Evolutionary conservation across 2,797 vertebrate genomes (phyloP).

Genomic region (Urophycis tenuis): DNA sequence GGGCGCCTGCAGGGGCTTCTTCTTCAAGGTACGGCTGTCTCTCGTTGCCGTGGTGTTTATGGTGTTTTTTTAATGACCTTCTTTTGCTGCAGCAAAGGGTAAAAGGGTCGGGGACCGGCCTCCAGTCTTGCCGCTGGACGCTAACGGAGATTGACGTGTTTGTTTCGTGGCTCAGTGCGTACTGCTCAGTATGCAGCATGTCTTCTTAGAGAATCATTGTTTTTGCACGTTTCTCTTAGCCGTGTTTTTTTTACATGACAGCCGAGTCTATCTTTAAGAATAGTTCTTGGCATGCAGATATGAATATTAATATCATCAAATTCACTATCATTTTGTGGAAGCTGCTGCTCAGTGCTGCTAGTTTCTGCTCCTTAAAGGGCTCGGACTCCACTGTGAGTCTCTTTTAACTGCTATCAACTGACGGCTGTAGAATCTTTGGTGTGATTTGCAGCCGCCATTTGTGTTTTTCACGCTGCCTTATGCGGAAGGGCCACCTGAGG

Average conservation of each 20-base stretch:
- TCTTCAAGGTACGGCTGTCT: conserved; percentile 83
- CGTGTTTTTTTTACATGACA: neutral
- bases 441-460: conserved; percentile 1
- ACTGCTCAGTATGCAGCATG: neutral
- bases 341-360: neutral
- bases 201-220: neutral
- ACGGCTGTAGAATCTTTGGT: neutral
- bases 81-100: neutral
- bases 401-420: neutral
- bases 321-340: neutral
- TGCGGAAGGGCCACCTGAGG: conserved; percentile 27
- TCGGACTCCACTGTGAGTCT: neutral
- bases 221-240: neutral
- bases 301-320: neutral
- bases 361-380: neutral
- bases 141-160: neutral
- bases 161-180: neutral
- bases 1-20: conserved; percentile 91
- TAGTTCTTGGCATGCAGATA: conserved; percentile 2
- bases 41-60: neutral
- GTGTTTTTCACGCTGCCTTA: too few species aligned
- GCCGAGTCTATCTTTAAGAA: neutral
- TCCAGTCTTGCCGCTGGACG: neutral
- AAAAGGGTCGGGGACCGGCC: neutral
- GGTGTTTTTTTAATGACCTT: neutral